Evolutionary conservation across 92 coral and sea anemone genomes (phyloP), one percentile per base, ranked within the genome.

Genomic region (Paragorgia papillata): DNA sequence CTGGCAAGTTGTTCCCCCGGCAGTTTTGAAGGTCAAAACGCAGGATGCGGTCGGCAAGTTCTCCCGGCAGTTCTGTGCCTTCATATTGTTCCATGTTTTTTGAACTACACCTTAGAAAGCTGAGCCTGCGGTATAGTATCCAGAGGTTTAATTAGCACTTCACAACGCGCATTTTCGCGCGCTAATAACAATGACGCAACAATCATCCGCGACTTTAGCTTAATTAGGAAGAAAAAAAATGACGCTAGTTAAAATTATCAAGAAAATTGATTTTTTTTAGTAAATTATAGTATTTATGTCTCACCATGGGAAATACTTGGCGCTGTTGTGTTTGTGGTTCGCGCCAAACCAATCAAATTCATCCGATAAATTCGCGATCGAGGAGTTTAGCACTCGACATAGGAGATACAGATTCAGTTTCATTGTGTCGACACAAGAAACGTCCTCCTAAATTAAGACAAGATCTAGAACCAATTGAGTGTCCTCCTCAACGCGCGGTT

Each of bases 281-380:
- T 46, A 15, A 46, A 46, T 6, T 15, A 46, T 2, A 46, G 53
- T 15, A 37, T 32, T 14, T 26, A 4, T 29, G 7, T 25, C 12
- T 31, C 13, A 3, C 37, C 18, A 70, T 70, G 77, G 77, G 77
- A 12, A 69, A 70, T 28, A 50, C 33, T 8, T 63, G 20, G 21
- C 25, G 59, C 14, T 50, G 39, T 49, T 70, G 56, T 30, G 15
- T 37, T 56, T 22, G 14, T 32, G 62, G 62, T 18, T 70, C 62
- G 31, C 27, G 74, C 19, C 57, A 22, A 30, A 14, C 34, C 8
- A 67, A 67, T 27, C 74, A 57, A 9, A n/a, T 67, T 2, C 57
- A 41, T 51, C 74, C 74, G 3, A 44, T 34, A 12, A 67, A 41
- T 39, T 67, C 74, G 56, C n/a, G n/a, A n/a, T n/a, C n/a, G n/a